These are phyloP conservation scores for Leptinotarsa lineolata DNA, from an alignment of 1,140 invertebrate genomes.

Conservation along the genomic window DNA sequence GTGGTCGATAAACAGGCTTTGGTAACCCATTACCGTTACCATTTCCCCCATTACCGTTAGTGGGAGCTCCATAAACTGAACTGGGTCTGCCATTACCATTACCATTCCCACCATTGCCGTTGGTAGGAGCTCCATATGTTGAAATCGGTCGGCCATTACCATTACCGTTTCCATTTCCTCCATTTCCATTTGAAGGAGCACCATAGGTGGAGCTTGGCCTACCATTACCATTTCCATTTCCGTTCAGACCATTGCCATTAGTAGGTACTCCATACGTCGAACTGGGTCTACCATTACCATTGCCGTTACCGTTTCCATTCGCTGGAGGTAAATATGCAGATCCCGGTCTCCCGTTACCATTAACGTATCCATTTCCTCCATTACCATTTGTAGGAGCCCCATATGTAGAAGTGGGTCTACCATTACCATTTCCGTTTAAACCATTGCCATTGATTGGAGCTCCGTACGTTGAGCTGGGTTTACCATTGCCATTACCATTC, in stretches of 20 bases:
- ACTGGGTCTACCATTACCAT: constrained; percentile 38
- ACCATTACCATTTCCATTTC: constrained; percentile 33
- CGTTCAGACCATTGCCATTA: constrained; percentile 26
- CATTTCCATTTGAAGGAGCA: constrained; percentile 28
- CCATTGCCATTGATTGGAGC: constrained; percentile 37
- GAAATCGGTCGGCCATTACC: constrained; percentile 29
- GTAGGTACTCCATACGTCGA: constrained; percentile 36
- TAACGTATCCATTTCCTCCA: constrained; percentile 36
- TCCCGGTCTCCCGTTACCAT: constrained; percentile 37
- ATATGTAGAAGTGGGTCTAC: neutral
- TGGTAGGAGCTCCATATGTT: constrained; percentile 24
- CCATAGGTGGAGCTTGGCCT: constrained; percentile 29
- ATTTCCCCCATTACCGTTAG: constrained; percentile 35
- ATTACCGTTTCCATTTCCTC: constrained; percentile 39
- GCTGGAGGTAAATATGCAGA: constrained; percentile 37
- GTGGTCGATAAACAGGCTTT: constrained; percentile 33
- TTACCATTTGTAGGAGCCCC: constrained; percentile 26
- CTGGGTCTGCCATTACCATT: constrained; percentile 34
- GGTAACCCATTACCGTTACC: constrained; percentile 36
- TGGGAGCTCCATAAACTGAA: constrained; percentile 29
- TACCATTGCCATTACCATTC: constrained; percentile 30
- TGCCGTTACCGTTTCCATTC: constrained; percentile 44
- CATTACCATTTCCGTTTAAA: constrained; percentile 32
- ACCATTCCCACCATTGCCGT: constrained; percentile 38
- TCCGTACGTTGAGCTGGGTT: constrained; percentile 33